Percentiles rank a stretch among this genome's conserved stretches.
phyloP scores from a whole-genome alignment of 2,113 vertebrate species.

The Carlito syrichta region DNA sequence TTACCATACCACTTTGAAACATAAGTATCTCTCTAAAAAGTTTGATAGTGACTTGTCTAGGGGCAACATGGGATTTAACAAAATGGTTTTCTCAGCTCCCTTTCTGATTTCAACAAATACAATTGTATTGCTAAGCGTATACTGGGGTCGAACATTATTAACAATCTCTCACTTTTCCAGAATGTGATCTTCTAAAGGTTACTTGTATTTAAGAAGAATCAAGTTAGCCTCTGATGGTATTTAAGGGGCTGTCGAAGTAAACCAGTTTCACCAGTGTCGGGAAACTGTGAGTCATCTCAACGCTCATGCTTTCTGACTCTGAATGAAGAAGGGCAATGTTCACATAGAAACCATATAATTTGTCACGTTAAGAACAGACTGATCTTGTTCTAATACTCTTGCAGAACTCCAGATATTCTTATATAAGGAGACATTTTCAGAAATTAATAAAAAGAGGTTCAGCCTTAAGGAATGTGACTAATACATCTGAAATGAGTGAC shows the following conservation, averaged over 20 bases:
- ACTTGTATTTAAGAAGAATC: conserved; percentile 30
- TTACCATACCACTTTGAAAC: neutral
- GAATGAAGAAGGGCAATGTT: conserved; percentile 66
- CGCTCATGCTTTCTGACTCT: conserved; percentile 59
- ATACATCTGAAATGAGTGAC: conserved; percentile 55
- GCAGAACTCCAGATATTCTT: conserved; percentile 61
- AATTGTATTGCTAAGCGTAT: neutral
- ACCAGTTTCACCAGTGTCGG: conserved; percentile 57
- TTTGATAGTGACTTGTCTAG: conserved; percentile 27
- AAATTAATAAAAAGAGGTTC: conserved; percentile 70
- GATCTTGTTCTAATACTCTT: conserved; percentile 67
- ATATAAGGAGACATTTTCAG: conserved; percentile 53
- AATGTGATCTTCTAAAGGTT: conserved; percentile 42
- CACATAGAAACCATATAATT: conserved; percentile 62
- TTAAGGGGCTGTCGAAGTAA: conserved; percentile 54
- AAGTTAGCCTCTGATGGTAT: conserved; percentile 28
- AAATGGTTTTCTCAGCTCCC: neutral
- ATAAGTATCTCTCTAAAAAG: neutral
- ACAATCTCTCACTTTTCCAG: neutral
- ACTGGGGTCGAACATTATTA: neutral
- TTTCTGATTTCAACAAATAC: neutral
- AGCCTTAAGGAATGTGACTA: conserved; percentile 67
- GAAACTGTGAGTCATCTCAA: conserved; percentile 68
- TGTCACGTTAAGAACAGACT: conserved; percentile 72
- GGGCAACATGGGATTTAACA: neutral